A percentile compares a stretch with the other conserved stretches of the same genome.
phyloP scores from a whole-genome alignment of 2,797 vertebrate genomes.

The Rachycentron canadum region DNA sequence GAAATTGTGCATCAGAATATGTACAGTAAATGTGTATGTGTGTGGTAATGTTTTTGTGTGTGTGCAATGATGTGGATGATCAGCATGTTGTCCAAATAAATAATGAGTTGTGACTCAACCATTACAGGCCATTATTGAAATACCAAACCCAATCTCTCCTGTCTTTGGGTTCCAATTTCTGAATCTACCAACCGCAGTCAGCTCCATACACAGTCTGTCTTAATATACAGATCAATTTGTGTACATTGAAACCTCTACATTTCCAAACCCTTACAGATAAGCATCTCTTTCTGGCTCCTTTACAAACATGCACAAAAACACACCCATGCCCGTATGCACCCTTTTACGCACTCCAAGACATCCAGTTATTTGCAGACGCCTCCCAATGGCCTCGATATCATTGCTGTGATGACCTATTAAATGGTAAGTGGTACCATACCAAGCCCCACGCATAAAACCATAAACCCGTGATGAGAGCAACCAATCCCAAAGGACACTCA shows the following conservation, averaged over 20 bases:
- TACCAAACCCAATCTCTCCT: conserved; percentile 32
- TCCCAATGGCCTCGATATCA: conserved; percentile 68
- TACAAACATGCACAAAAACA: conserved; percentile 33
- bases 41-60: conserved; percentile 37
- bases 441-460: conserved; percentile 67
- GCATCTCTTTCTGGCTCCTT: neutral
- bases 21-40: conserved; percentile 65
- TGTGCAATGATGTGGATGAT: conserved; percentile 62
- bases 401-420: conserved; percentile 78
- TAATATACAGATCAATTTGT: conserved; percentile 17
- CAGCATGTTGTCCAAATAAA: conserved; percentile 75
- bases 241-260: conserved; percentile 16
- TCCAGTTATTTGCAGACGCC: conserved; percentile 53
- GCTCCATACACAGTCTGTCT: conserved; percentile 12
- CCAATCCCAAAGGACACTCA: conserved; percentile 66
- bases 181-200: conserved; percentile 10
- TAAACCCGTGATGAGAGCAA: conserved; percentile 71
- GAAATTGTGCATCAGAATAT: conserved; percentile 70
- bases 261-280: neutral
- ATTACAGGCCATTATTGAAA: conserved; percentile 79
- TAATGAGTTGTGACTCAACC: conserved; percentile 71
- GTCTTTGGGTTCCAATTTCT: conserved; percentile 42
- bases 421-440: conserved; percentile 77
- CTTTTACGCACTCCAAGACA: conserved; percentile 56
- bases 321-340: conserved; percentile 42